phyloP scores from a whole-genome alignment of 2,113 vertebrate genomes.

The Amphiprion ocellaris region DNA sequence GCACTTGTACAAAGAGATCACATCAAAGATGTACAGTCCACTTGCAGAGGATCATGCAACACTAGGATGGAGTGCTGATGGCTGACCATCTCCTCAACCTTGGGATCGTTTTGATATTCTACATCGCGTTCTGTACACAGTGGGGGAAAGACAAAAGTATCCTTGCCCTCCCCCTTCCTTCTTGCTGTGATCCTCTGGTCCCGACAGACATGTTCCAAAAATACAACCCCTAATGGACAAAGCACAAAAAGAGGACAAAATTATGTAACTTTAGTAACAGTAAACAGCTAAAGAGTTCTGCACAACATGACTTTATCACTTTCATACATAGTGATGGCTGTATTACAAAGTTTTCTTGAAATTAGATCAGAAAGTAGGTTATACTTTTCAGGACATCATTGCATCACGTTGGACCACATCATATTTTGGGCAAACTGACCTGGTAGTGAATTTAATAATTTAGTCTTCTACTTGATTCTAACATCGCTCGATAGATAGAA shows the following conservation, averaged over 20 bases:
- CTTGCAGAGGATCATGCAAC: conserved; percentile 83
- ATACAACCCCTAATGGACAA: conserved; percentile 61
- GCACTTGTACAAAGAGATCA: conserved; percentile 69
- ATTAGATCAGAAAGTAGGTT: conserved; percentile 42
- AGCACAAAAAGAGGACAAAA: conserved; percentile 58
- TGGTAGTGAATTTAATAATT: neutral
- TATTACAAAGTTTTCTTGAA: conserved; percentile 35
- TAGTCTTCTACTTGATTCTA: neutral
- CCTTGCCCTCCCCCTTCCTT: conserved; percentile 53
- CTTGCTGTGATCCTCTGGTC: conserved; percentile 52
- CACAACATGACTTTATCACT: conserved; percentile 25
- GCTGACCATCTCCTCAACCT: conserved; percentile 73
- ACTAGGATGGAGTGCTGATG: conserved; percentile 64
- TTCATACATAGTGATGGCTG: neutral
- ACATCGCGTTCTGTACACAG: conserved; percentile 74
- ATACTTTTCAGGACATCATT: conserved; percentile 23
- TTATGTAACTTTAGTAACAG: conserved; percentile 35
- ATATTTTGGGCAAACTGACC: neutral
- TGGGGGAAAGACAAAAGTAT: conserved; percentile 32
- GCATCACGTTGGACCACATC: conserved; percentile 15
- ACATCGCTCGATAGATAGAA: neutral
- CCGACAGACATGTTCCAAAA: conserved; percentile 57
- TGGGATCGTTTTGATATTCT: conserved; percentile 68
- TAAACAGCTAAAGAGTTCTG: conserved; percentile 4
- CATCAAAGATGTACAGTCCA: conserved; percentile 71